Percentiles rank a stretch among this genome's conserved stretches.
Conservation (phyloP, 2,797 vertebrate species). For the Catostomus latipinnis region DNA sequence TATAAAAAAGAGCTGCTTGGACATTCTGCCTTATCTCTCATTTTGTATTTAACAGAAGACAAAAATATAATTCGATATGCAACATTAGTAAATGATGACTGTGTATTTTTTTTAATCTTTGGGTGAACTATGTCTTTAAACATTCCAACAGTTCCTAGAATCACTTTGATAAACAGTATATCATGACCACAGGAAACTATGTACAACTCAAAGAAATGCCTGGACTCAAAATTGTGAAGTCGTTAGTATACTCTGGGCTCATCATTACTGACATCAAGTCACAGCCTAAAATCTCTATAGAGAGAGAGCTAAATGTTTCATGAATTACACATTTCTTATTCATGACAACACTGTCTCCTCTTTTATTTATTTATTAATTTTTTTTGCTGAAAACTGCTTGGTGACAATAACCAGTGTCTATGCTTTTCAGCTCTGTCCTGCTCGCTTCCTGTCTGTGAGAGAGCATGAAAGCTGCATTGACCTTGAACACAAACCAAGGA, state of each 20-base stretch:
- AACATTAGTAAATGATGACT: too few relatives aligned
- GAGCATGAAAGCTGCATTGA: conserved; percentile 50
- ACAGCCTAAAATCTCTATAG: conserved; percentile 73
- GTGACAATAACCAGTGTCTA: conserved; percentile 40
- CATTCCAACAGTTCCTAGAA: neutral
- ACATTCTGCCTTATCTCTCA: too few relatives aligned
- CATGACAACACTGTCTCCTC: conserved; percentile 69
- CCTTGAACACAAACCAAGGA: conserved; percentile 62
- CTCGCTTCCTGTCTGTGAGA: conserved; percentile 20
- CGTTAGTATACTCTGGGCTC: conserved; percentile 66
- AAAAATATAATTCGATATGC: too few relatives aligned
- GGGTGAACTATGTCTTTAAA: neutral
- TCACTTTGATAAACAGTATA: neutral
- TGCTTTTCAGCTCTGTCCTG: conserved; percentile 6
- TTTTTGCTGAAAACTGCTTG: conserved; percentile 47
- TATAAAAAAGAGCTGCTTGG: too few relatives aligned
- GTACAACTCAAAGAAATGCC: conserved; percentile 50
- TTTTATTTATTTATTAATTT: neutral
- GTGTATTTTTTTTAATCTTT: too few relatives aligned
- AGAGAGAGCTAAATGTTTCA: conserved; percentile 77
- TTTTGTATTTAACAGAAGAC: too few relatives aligned
- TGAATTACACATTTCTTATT: conserved; percentile 79
- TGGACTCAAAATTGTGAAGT: conserved; percentile 57
- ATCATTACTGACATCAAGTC: conserved; percentile 76
- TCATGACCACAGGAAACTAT: too few relatives aligned